Evolutionary conservation across 2,113 vertebrate species (phyloP).

Genomic region (cat (Felis catus)): F.catus_Fca126_mat1.0 CM031412.1:155488001-155488500

Average conservation of each 20-base stretch:
- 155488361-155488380: slow-evolving; percentile 98
- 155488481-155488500: not conserved
- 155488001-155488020: slow-evolving; percentile 97
- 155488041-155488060: slow-evolving; percentile 98
- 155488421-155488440: slow-evolving; percentile 91
- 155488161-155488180: slow-evolving; percentile 99
- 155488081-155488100: slow-evolving; percentile 99
- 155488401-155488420: slow-evolving; percentile 99
- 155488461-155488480: not conserved
- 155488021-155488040: slow-evolving; percentile 97
- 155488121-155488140: slow-evolving; percentile 99
- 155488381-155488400: slow-evolving; percentile 98
- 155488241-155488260: slow-evolving; percentile 98
- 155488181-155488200: slow-evolving; percentile 97
- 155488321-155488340: slow-evolving; percentile 99
- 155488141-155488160: slow-evolving; percentile 99
- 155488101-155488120: slow-evolving; percentile 98
- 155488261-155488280: slow-evolving; percentile 97
- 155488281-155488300: slow-evolving; percentile 98
- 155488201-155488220: slow-evolving; percentile 99
- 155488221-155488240: slow-evolving; percentile 99
- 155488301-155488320: slow-evolving; percentile 99
- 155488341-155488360: slow-evolving; percentile 99
- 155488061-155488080: slow-evolving; percentile 99
- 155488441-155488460: not conserved